Percentiles rank a stretch among this genome's conserved stretches.
Conservation (phyloP, 2,888 invertebrate species). For the Laothoe populi region DNA sequence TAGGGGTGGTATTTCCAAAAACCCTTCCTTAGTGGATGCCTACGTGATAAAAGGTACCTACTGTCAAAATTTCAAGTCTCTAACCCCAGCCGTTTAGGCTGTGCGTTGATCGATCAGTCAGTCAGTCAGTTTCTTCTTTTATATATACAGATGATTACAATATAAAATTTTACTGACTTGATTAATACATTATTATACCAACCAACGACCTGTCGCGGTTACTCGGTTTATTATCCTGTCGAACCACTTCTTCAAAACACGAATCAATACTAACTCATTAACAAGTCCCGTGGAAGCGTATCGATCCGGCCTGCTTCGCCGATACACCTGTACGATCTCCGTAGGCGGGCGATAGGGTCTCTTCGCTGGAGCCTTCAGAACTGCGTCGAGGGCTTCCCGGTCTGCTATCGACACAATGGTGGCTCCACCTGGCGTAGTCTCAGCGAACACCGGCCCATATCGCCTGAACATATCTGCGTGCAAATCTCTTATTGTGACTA, state of each 20-base stretch:
- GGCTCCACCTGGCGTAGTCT: constrained; percentile 90
- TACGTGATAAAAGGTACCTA: too few species aligned
- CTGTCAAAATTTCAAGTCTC: too few species aligned
- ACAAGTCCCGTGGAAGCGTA: constrained; percentile 93
- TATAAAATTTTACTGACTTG: too few species aligned
- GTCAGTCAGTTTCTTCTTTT: too few species aligned
- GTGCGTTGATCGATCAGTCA: too few species aligned
- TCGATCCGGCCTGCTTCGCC: constrained; percentile 89
- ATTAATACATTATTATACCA: too few species aligned
- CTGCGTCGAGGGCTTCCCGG: constrained; percentile 89
- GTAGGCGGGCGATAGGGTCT: constrained; percentile 93
- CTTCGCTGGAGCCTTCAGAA: constrained; percentile 89
- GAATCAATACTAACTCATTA: constrained; percentile 88
- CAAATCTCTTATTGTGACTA: constrained; percentile 71
- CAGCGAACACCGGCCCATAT: constrained; percentile 91
- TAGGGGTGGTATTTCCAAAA: too few species aligned
- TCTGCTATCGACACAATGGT: constrained; percentile 90
- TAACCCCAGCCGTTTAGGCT: too few species aligned
- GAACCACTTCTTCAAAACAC: not conserved
- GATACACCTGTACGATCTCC: constrained; percentile 91
- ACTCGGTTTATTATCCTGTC: not conserved
- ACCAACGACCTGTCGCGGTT: not conserved
- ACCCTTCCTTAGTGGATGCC: too few species aligned
- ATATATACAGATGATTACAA: too few species aligned
- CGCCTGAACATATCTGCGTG: constrained; percentile 87